Evolutionary conservation across 1,140 invertebrate species (phyloP).

Genomic region (Bombus huntii): DNA sequence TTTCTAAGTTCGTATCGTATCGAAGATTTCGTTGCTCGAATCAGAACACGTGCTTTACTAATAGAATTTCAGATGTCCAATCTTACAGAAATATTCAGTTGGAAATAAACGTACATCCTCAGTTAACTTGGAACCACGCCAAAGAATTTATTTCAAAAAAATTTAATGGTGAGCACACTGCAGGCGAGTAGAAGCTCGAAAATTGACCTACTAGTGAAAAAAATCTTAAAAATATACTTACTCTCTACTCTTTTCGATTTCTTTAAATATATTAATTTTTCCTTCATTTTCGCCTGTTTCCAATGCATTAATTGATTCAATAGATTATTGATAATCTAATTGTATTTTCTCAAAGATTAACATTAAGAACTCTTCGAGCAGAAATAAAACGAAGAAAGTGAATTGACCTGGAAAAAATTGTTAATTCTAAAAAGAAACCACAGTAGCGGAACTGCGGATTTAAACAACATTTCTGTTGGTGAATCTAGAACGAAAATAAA

Average conservation of each 20-base stretch:
- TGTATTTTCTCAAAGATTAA: neutral
- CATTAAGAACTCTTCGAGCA: neutral
- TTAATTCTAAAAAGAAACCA: constrained; percentile 2
- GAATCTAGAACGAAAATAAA: constrained; percentile 10
- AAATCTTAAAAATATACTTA: neutral
- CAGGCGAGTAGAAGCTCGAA: neutral
- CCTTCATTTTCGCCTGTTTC: too few species aligned
- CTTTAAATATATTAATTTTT: neutral
- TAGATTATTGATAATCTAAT: neutral
- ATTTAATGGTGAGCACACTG: neutral
- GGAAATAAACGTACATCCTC: neutral
- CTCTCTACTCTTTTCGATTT: too few species aligned
- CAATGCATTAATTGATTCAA: neutral
- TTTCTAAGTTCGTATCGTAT: neutral
- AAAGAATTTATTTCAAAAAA: neutral
- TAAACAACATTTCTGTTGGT: neutral
- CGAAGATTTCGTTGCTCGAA: neutral
- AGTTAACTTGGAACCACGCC: neutral
- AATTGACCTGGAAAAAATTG: neutral
- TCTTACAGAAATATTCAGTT: neutral
- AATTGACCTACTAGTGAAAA: neutral
- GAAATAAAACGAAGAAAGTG: neutral
- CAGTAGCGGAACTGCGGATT: neutral
- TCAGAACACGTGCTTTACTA: neutral
- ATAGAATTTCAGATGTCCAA: constrained; percentile 21